Evolutionary conservation across 1,140 invertebrate genomes (phyloP).

Genomic region (Arctopsyche grandis): DNA sequence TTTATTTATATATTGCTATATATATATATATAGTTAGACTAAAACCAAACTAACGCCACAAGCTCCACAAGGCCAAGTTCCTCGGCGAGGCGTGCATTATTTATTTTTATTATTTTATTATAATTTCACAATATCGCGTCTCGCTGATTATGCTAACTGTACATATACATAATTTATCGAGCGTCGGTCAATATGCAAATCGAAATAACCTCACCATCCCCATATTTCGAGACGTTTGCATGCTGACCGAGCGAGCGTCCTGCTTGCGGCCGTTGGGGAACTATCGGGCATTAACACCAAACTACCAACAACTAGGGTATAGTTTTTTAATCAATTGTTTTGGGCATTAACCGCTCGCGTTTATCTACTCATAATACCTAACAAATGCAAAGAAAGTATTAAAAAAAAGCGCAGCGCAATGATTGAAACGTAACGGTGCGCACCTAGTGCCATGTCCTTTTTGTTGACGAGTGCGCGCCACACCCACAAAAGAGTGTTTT

Average conservation of each 20-base stretch:
- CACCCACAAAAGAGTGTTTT: slow-evolving; percentile 31
- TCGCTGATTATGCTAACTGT: slow-evolving; percentile 63
- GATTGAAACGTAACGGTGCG: slow-evolving; percentile 63
- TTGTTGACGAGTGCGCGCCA: slow-evolving; percentile 56
- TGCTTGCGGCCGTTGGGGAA: slow-evolving; percentile 57
- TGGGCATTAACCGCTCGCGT: slow-evolving; percentile 51
- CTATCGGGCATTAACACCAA: slow-evolving; percentile 67
- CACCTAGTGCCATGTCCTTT: slow-evolving; percentile 43
- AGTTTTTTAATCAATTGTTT: slow-evolving; percentile 62
- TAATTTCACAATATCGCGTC: slow-evolving; percentile 61
- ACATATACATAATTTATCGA: slow-evolving; percentile 62
- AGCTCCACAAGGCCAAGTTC: slow-evolving; percentile 67
- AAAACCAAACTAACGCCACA: slow-evolving; percentile 58
- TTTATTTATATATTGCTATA: background rate
- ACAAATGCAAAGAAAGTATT: slow-evolving; percentile 18
- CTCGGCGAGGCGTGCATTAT: slow-evolving; percentile 64
- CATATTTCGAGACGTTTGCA: slow-evolving; percentile 10
- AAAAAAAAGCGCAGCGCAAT: slow-evolving; percentile 34
- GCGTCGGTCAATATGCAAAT: slow-evolving; percentile 67
- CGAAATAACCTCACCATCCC: background rate
- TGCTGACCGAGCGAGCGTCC: slow-evolving; percentile 33
- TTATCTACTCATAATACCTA: slow-evolving; percentile 45
- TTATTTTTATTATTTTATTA: slow-evolving; percentile 51
- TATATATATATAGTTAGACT: slow-evolving; percentile 56
- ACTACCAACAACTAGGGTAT: background rate